Evolutionary conservation across 2,113 vertebrate genomes (phyloP).

Genomic region (Crypturellus undulatus): DNA sequence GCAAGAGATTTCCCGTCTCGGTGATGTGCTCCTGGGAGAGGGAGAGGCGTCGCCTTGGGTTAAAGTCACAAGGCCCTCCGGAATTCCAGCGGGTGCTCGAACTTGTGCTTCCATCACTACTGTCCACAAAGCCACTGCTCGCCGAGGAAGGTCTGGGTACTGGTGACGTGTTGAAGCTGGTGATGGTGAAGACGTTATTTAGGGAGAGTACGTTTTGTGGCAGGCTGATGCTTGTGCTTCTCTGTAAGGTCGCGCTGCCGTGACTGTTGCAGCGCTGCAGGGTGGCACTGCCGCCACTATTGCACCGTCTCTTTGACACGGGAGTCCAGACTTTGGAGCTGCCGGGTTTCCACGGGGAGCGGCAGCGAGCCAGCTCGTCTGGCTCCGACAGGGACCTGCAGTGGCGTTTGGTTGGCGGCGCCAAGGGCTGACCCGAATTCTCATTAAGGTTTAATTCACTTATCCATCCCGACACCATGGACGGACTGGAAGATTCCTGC

Average conservation of each 20-base stretch:
- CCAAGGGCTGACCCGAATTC: slow-evolving; percentile 68
- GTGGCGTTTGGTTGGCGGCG: slow-evolving; percentile 80
- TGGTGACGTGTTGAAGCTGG: slow-evolving; percentile 66
- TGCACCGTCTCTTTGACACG: slow-evolving; percentile 81
- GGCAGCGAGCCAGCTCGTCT: slow-evolving; percentile 78
- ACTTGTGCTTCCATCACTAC: slow-evolving; percentile 72
- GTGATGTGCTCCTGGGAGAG: slow-evolving; percentile 83
- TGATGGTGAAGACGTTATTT: slow-evolving; percentile 45
- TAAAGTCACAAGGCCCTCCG: slow-evolving; percentile 60
- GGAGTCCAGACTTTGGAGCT: slow-evolving; percentile 83
- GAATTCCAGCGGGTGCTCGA: slow-evolving; percentile 66
- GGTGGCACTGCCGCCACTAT: slow-evolving; percentile 76
- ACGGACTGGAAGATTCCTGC: slow-evolving; percentile 25
- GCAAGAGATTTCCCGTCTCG: slow-evolving; percentile 51
- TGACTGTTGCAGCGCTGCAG: slow-evolving; percentile 77
- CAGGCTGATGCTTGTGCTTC: slow-evolving; percentile 74
- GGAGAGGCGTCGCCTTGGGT: slow-evolving; percentile 77
- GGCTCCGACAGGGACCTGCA: slow-evolving; percentile 83
- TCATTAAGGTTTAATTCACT: slow-evolving; percentile 72
- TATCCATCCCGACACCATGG: slow-evolving; percentile 68
- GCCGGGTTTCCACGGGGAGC: slow-evolving; percentile 79
- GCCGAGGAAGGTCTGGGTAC: slow-evolving; percentile 78
- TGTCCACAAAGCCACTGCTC: slow-evolving; percentile 77
- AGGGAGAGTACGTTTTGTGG: slow-evolving; percentile 58
- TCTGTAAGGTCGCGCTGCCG: slow-evolving; percentile 69